Base-by-base conservation (phyloP, 2,888 invertebrate species). In the Dolichopus griseipennis region DNA sequence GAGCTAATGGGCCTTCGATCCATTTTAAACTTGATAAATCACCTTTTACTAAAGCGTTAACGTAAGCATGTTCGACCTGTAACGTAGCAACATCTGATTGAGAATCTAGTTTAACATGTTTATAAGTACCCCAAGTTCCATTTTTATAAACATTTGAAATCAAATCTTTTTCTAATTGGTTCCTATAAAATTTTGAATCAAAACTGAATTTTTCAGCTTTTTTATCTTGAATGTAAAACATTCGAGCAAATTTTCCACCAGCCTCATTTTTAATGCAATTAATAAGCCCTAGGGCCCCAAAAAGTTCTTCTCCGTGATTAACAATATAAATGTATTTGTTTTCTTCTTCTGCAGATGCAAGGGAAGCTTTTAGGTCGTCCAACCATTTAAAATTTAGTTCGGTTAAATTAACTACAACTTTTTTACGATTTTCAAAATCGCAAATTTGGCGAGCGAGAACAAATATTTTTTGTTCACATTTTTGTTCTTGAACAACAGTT, bases 1-100 rank as follows among this genome's bases (percentile, higher is more conserved):
- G 87, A 63, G 88, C 85, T 65, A 89, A 85, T 67, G 90, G 91
- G 68, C 93, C 93, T 84, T 93, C 96, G 77, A 97, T 93, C 97
- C 93, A 98, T 76, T 88, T 88, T 73, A 95, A 86, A 74, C 92
- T 96, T 22, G 96, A 89, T 73, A 99, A 86, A 83, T 99, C 98
- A 68, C 98, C 98, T 77, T 97, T 87, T 20, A 90, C 90, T 74
- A 95, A 80, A 1, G 95, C 91, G 83, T 98, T 97, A 66, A 98
- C 91, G 82, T 95, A 97, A 18, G 97, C 97, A 83, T 97, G 94
- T 78, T 95, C 91, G 68, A 94, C 91, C 79, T 87, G 86, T 34
- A 86, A 73, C 72, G 83, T 77, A 22, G 80, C 78, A 10, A 76
- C 74, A 65, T 79, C 78, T 4, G 76, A 74, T 67, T 73, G 72